These are phyloP conservation scores for Drosophila leonis DNA, from an alignment of 2,888 invertebrate species.

Conservation along the genomic window DNA sequence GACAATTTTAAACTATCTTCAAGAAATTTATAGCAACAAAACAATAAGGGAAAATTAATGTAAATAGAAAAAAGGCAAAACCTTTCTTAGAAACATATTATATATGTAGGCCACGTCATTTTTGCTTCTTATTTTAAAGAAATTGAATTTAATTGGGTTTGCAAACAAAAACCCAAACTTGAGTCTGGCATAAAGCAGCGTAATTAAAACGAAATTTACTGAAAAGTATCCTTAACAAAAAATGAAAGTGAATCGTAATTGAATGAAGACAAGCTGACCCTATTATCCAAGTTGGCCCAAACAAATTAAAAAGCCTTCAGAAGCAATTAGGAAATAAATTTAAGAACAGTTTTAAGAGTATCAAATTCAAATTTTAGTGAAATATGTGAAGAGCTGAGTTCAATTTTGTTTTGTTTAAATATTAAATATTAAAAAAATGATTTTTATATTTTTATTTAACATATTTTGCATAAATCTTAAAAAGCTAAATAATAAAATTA, in stretches of 20 bases:
- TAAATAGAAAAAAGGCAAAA: background rate
- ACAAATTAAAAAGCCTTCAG: conserved; percentile 15
- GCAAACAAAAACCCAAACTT: conserved; percentile 1
- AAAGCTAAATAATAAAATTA: background rate
- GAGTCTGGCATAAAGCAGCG: conserved; percentile 8
- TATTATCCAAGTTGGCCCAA: conserved; percentile 10
- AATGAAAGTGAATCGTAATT: conserved; percentile 16
- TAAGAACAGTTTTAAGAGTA: background rate
- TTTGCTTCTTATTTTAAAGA: background rate
- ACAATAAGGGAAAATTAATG: background rate
- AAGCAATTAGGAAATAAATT: background rate
- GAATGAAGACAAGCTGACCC: conserved; percentile 14
- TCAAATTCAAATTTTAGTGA: background rate
- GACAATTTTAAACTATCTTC: background rate
- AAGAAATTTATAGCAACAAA: background rate
- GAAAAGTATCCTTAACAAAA: conserved; percentile 2
- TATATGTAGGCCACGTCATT: background rate
- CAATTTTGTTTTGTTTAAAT: too few relatives aligned
- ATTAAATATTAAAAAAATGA: too few relatives aligned
- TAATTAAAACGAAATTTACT: conserved; percentile 17
- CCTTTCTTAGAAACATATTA: background rate
- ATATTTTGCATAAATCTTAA: background rate
- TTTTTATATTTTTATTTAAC: background rate
- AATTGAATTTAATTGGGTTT: conserved; percentile 4
- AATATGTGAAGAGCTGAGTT: background rate